Evolutionary conservation across 2,113 vertebrate genomes (phyloP), one percentile per base, ranked within the genome.

Genomic region (Prunella fulvescens): DNA sequence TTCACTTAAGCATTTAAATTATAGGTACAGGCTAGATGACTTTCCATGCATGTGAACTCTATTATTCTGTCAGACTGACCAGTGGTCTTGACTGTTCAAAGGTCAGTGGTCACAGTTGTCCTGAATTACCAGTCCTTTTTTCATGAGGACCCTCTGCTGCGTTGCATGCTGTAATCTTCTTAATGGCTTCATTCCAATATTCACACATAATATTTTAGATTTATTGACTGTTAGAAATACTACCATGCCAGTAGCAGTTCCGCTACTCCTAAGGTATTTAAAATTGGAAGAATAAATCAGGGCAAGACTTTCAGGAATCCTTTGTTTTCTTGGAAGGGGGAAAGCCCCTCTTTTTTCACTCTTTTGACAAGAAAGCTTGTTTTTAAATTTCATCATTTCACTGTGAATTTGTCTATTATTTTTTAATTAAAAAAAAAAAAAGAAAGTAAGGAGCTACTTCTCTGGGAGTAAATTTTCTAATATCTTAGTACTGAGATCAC

Each of bases 131-230:
- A 92, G 95, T 81, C 97, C 98, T 97, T 97, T 98, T 98, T 97
- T 98, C 98, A 98, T 97, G 98, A 94, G 95, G 98, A 98, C 98
- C 98, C 98, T 98, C 98, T 98, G 97, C 98, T 97, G 98, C 17
- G 98, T 98, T 98, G 98, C 97, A 97, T 96, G 97, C 98, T 98
- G 98, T 99, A 98, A 98, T 98, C 98, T 98, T 98, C 98, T 98
- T 99, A 99, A 99, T 98, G 98, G 98, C 98, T 98, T 98, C 97
- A 96, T 98, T 98, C 98, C 97, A 98, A 98, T 99, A 98, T 99
- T 99, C 99, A 98, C 99, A 99, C 99, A 98, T 99, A 99, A 99
- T 99, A 99, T 99, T 98, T 99, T 97, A 98, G 98, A 99, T 99
- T 99, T 99, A 99, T 99, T 98, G 99, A 98, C 98, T 99, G 98